Base-by-base conservation (phyloP, 2,797 vertebrate genomes). In the Alauda arvensis region DNA sequence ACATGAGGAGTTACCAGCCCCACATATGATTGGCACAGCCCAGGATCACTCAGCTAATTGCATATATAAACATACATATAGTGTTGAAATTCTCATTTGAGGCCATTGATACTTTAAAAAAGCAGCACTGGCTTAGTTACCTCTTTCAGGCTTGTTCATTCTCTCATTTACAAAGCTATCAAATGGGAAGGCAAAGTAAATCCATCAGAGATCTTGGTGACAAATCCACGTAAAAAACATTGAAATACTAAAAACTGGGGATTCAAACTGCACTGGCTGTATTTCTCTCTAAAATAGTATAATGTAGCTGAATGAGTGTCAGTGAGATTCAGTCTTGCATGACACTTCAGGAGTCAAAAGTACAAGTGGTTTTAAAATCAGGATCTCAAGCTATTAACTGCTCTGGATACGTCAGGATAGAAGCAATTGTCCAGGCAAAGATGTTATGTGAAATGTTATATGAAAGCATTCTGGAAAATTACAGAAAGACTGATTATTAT, bases 151-250 rank as follows among this genome's bases (percentile, higher is more conserved):
- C 25, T 78, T 63, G 46, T 8, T 93, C 65, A 12, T 52, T 42
- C 60, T 67, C 43, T 67, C 74, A 45, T 69, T 43, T 51, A 63
- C 29, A 88, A 86, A 88, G 53, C 17, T 17, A 21, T 85, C 52
- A 75, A 42, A 85, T 33, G 26, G 90, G 51, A 74, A 55, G 52
- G 78, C 46, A 71, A 90, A 82, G 33, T 37, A 81, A 94, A 89
- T 55, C 48, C 33, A 68, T 25, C 55, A 23, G 34, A 85, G 29
- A 66, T 75, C 60, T 48, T 60, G 28, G 34, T 37, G 71, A 92
- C 9, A 55, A 83, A 83, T 70, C 57, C 20, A 46, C 71, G 77
- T 75, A 79, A 90, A 49, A 87, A 69, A 88, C 59, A 84, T 0
- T 59, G 51, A 84, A 93, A 79, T 61, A 53, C 33, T 45, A 82